Evolutionary conservation across 1,140 invertebrate species (phyloP), one percentile per base, ranked within the genome.

Genomic region (Leptinotarsa undecemlineata): DNA sequence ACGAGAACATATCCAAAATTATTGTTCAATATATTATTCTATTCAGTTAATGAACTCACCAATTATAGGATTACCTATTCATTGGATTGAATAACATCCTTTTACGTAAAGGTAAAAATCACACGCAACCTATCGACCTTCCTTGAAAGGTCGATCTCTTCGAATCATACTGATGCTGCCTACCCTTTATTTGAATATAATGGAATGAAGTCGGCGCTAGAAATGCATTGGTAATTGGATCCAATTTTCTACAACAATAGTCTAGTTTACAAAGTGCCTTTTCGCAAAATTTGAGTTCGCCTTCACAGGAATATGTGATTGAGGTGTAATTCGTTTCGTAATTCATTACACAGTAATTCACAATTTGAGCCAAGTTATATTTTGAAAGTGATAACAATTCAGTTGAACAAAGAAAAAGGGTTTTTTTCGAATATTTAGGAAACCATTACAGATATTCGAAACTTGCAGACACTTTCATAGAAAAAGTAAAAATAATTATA

Each of bases 111-210:
- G 51, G 17, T 17, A 57, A 57, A 57, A 57, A 57, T 57, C 51
- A 57, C 51, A 57, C 51, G 51, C 51, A 57, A 57, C 51, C 51
- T 57, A 57, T 57, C 51, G 17, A 57, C 51, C 51, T 57, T 57
- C 51, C 51, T 17, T 19, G 51, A 57, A 57, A 57, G 51, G 51
- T 57, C 51, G 51, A 57, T 57, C 17, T 57, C 15, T 17, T 15
- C 51, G 51, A 57, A 17, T 19, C 13, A 19, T 57, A 57, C 51
- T 57, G 4, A 57, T 17, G 51, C 17, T 15, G 51, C 51, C 4
- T 57, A 19, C 51, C 51, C 51, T 57, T 15, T 17, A 19, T 57
- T 57, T 57, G 15, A 57, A 57, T 57, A 57, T 57, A 57, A 57
- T 57, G 14, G 51, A n/a, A 57, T 42, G 33, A 11, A 42, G 33